Evolutionary conservation across 2,797 vertebrate genomes (phyloP), one percentile per base, ranked within the genome.

Genomic region (Delichon dasypus): DNA sequence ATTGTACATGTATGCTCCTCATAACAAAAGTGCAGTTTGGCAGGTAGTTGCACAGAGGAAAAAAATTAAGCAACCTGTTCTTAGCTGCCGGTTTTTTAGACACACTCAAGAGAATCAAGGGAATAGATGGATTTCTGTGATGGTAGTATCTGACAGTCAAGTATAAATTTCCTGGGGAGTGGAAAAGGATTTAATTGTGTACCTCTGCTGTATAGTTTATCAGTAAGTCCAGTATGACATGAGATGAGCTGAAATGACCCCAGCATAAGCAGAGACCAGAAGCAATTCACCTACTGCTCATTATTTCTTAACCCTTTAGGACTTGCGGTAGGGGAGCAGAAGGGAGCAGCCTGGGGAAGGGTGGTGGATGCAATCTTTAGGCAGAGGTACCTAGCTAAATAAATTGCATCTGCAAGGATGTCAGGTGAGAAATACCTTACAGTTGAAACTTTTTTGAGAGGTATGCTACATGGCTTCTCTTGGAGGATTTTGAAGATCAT

Each of bases 241-340:
- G 15, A 80, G 29, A 71, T 50, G 32, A 74, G 50, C 65, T 90
- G 82, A 90, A 93, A 74, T 50, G 29, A 74, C 38, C 50, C 47
- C 44, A 36, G 30, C 17, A 16, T 50, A 80, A 85, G 34, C 38
- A 71, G 29, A 5, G 14, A 74, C 42, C 54, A 90, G 54, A 92
- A 90, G 47, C 21, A 72, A 81, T 84, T 72, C 78, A 68, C 21
- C 54, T 78, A n/a, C 12, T 74, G 84, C 45, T 90, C 54, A 54
- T 88, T 90, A 92, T 64, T 64, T 7, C 32, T 85, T 88, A 87
- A 90, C 12, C 12, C 7, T 73, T 87, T 58, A 66, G 48, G 34
- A 51, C 4, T 19, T 57, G 44, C 23, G 18, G 32, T 20, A 34
- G 23, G 36, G 5, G 16, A 54, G 34, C 0, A 0, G 27, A 61